phyloP scores from a whole-genome alignment of 2,888 invertebrate genomes.

The Phymatocera aterrima region DNA sequence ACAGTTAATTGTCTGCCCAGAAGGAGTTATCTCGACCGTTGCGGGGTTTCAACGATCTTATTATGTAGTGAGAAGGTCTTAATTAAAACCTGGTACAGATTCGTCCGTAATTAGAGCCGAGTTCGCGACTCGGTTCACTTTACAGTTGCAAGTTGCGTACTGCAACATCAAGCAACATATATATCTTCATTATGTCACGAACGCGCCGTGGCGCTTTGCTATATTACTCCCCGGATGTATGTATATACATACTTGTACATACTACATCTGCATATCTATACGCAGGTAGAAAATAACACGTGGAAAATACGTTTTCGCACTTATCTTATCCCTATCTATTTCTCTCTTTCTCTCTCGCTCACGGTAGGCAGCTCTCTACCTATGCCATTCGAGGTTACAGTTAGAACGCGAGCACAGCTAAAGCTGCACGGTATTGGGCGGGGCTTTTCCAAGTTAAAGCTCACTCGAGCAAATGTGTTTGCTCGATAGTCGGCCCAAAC shows the following conservation, averaged over 20 bases:
- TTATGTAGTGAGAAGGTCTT: constrained; percentile 16
- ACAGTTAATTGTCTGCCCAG: no score
- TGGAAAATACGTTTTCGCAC: constrained; percentile 29
- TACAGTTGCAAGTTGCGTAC: no score
- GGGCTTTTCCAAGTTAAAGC: constrained; percentile 21
- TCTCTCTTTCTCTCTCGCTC: neutral
- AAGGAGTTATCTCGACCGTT: neutral
- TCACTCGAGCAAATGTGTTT: constrained; percentile 37
- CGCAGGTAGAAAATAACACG: no score
- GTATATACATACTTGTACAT: neutral
- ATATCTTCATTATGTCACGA: constrained; percentile 39
- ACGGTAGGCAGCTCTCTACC: neutral
- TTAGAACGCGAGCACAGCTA: neutral
- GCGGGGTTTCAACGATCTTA: neutral
- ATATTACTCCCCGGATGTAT: neutral
- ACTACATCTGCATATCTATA: constrained; percentile 17
- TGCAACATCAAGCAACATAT: neutral
- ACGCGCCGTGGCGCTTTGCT: constrained; percentile 14
- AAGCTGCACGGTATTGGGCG: neutral
- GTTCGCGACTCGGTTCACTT: constrained; percentile 22
- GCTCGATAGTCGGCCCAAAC: constrained; percentile 38
- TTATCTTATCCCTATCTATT: neutral
- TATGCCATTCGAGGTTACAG: constrained; percentile 5
- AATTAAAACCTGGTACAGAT: constrained; percentile 35
- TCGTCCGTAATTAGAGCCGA: constrained; percentile 8